Evolutionary conservation across 2,797 vertebrate species (phyloP).

Genomic region (Scolopax rusticola): DNA sequence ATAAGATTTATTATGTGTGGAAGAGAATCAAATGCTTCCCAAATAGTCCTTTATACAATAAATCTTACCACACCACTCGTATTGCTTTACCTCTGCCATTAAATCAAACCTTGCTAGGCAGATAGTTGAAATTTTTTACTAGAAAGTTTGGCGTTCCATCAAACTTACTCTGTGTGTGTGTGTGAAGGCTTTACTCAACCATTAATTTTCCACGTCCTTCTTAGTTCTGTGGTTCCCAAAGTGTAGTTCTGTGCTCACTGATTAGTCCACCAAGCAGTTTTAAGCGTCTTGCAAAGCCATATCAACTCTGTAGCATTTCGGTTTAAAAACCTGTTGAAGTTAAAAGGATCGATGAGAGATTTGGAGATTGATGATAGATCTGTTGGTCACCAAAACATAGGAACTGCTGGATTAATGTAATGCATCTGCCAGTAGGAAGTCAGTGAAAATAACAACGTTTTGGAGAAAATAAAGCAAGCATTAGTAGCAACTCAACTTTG

Average conservation of each 20-base stretch:
- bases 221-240: not conserved
- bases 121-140: not conserved
- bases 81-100: not conserved
- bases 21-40: not conserved
- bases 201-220: not conserved
- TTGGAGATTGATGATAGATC: not conserved
- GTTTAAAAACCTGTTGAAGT: not conserved
- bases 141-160: not conserved
- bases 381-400: not conserved
- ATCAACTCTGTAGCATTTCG: not conserved
- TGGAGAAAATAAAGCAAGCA: not conserved
- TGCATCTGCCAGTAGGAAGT: not conserved
- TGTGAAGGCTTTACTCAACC: not conserved
- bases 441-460: not conserved
- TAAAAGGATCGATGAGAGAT: not conserved
- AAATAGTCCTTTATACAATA: not conserved
- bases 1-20: constrained; percentile 39
- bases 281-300: not conserved
- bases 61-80: not conserved
- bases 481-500: not conserved
- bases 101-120: constrained; percentile 20
- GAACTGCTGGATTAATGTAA: not conserved
- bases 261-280: not conserved
- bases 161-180: not conserved
- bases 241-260: fast-evolving